phyloP scores from a whole-genome alignment of 2,113 vertebrate species.

The Clarias gariepinus region DNA sequence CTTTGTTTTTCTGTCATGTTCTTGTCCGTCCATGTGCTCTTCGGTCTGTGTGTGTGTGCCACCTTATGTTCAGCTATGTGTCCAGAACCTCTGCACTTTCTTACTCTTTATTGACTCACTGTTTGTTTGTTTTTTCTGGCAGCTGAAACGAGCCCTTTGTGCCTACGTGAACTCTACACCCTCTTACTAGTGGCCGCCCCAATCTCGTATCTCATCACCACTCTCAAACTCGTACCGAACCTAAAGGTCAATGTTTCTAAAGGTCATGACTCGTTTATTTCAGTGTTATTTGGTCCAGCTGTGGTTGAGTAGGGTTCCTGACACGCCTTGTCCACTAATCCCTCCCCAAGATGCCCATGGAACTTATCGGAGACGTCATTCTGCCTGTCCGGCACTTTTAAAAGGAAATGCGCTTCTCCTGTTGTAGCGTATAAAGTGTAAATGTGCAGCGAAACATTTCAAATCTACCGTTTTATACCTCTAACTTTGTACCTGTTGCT shows the following conservation, averaged over 20 bases:
- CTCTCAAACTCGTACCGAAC: neutral
- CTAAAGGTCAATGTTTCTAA: conserved; percentile 38
- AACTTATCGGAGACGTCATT: neutral
- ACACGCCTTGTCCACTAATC: neutral
- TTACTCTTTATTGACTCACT: neutral
- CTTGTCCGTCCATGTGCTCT: neutral
- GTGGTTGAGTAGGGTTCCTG: neutral
- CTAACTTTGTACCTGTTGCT: neutral
- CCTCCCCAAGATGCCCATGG: too few species aligned
- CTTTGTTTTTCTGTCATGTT: neutral
- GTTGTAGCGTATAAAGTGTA: too few species aligned
- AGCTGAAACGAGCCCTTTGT: conserved; percentile 14
- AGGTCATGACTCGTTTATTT: conserved; percentile 35
- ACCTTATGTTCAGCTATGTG: too few species aligned
- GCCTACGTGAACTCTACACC: conserved; percentile 4
- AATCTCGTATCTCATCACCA: neutral
- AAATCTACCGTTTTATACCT: neutral
- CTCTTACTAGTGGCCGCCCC: neutral
- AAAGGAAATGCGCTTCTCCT: too few species aligned
- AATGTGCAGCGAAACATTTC: neutral
- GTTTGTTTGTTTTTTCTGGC: neutral
- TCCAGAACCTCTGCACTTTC: conserved; percentile 4
- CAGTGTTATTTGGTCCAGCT: conserved; percentile 48
- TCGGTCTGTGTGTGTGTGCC: too few species aligned
- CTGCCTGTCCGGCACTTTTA: too few species aligned